phyloP scores from a whole-genome alignment of 2,113 vertebrate species.

The Clarias macrocephalus region DNA sequence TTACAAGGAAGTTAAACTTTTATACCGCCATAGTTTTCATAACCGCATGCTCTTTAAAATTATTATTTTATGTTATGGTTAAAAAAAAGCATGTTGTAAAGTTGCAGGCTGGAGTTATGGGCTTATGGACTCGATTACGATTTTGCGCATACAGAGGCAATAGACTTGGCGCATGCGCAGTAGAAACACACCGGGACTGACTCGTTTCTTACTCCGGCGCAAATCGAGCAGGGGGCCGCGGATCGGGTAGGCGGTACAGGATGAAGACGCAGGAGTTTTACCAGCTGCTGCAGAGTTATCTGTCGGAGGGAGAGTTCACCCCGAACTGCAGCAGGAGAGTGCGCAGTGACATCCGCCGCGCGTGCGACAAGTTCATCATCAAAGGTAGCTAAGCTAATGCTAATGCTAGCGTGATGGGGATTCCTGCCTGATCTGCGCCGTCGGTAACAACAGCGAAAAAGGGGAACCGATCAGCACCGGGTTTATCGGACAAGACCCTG shows the following conservation, averaged over 20 bases:
- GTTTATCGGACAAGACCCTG: background rate
- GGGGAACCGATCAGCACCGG: too few species aligned
- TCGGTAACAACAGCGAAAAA: too few species aligned
- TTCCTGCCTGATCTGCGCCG: background rate
- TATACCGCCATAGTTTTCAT: background rate
- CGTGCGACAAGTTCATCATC: background rate
- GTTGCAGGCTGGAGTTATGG: background rate
- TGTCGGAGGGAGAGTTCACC: background rate
- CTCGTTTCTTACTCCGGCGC: background rate
- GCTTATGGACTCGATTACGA: too few species aligned
- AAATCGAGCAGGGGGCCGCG: background rate
- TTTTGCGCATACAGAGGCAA: background rate
- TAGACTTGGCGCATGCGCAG: background rate
- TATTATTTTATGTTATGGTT: background rate
- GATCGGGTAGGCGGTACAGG: background rate
- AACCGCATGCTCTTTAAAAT: background rate
- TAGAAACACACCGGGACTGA: background rate
- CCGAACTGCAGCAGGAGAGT: background rate
- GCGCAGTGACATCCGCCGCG: background rate
- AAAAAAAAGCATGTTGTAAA: background rate
- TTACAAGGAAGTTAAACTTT: background rate
- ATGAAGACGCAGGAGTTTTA: constrained; percentile 15
- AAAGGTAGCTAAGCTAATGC: background rate
- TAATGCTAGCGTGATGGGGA: background rate
- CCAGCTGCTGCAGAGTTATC: background rate